A percentile compares a stretch with the other conserved stretches of the same genome.
phyloP scores from a whole-genome alignment of 2,888 invertebrate species.

The Agriopis leucophaearia region DNA sequence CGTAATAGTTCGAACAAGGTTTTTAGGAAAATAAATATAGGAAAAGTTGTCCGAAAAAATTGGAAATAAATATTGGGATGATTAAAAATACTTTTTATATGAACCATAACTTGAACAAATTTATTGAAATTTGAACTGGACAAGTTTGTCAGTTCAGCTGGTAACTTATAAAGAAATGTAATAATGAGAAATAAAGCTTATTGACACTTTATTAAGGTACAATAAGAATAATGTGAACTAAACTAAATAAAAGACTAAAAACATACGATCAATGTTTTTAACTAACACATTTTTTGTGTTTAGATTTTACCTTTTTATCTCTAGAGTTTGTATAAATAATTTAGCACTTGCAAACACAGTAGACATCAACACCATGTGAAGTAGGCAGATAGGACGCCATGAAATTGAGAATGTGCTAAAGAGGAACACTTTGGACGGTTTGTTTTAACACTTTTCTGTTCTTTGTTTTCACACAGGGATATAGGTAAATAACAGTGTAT shows the following conservation, averaged over 20 bases:
- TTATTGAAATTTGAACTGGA: too few relatives aligned
- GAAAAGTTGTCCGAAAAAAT: too few relatives aligned
- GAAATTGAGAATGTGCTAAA: conserved; percentile 47
- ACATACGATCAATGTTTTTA: conserved; percentile 7
- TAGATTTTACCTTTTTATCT: conserved; percentile 13
- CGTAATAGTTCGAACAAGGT: too few relatives aligned
- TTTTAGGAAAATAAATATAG: too few relatives aligned
- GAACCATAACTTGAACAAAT: too few relatives aligned
- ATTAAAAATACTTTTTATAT: too few relatives aligned
- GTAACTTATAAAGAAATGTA: too few relatives aligned
- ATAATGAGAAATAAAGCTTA: too few relatives aligned
- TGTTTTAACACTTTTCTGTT: conserved; percentile 39
- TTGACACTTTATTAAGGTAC: too few relatives aligned
- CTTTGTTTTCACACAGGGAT: conserved; percentile 36
- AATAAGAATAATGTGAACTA: background rate
- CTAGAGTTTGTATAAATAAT: conserved; percentile 20
- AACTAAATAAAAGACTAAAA: background rate
- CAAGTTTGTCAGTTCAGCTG: too few relatives aligned
- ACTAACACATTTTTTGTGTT: conserved; percentile 30
- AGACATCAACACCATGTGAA: conserved; percentile 29
- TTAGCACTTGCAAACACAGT: conserved; percentile 9
- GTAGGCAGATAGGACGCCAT: conserved; percentile 35
- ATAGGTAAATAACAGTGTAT: conserved; percentile 29
- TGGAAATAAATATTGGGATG: too few relatives aligned
- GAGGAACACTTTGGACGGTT: conserved; percentile 30